Conservation (phyloP, 2,888 invertebrate genomes). For the Drosophila paranaensis region DNA sequence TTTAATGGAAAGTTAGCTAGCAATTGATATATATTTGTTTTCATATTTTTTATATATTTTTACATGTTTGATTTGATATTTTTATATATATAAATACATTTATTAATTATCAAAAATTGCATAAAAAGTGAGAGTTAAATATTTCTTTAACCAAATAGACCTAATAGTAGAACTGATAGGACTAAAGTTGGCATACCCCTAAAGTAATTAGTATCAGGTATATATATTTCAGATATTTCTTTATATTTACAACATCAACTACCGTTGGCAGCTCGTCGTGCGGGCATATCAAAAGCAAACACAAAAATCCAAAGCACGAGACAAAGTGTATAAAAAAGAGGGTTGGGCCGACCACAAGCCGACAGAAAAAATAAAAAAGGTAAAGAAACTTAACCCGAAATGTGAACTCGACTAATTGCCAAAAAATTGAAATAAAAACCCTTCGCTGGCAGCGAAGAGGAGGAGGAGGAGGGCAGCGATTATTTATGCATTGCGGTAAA, state of each 20-base stretch:
- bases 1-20: not conserved
- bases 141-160: not conserved
- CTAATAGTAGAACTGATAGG: not conserved
- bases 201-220: not conserved
- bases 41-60: too few relatives aligned
- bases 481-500: constrained; percentile 58
- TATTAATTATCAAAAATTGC: too few relatives aligned
- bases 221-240: not conserved
- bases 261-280: not conserved
- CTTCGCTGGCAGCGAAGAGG: constrained; percentile 14
- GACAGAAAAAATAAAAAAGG: constrained; percentile 25
- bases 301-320: constrained; percentile 25
- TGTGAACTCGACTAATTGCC: constrained; percentile 68
- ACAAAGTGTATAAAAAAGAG: constrained; percentile 20
- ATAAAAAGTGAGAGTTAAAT: too few relatives aligned
- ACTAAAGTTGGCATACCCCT: not conserved
- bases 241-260: not conserved
- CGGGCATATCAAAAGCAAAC: constrained; percentile 6
- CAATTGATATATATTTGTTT: too few relatives aligned
- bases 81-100: too few relatives aligned
- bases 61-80: not conserved
- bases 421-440: constrained; percentile 62
- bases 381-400: constrained; percentile 62
- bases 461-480: constrained; percentile 19
- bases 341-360: constrained; percentile 38